Conservation (phyloP, 2,113 vertebrate genomes). For the Eurystomus gularis region DNA sequence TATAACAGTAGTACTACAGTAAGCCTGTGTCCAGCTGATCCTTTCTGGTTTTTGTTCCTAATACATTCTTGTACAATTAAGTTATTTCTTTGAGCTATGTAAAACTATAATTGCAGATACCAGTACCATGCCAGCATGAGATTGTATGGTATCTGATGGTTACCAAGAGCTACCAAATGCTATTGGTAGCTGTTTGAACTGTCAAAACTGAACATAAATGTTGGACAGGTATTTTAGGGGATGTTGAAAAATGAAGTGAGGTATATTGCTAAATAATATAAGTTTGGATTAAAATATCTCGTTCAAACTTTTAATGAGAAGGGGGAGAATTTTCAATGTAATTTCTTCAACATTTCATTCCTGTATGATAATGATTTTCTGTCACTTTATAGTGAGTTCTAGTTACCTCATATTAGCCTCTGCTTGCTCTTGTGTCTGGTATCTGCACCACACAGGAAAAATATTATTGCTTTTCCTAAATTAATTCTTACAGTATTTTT, state of each 20-base stretch:
- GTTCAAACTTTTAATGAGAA: neutral
- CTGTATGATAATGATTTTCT: neutral
- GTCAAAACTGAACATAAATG: neutral
- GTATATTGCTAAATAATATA: neutral
- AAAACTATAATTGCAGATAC: neutral
- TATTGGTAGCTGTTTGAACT: neutral
- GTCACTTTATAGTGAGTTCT: neutral
- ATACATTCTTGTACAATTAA: neutral
- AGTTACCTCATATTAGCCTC: slow-evolving; percentile 17
- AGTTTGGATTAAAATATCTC: neutral
- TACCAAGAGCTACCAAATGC: slow-evolving; percentile 14
- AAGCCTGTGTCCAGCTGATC: neutral
- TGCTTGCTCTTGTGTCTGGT: neutral
- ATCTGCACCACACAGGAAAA: slow-evolving; percentile 28
- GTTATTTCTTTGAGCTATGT: neutral
- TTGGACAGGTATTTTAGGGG: neutral
- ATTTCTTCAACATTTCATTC: neutral
- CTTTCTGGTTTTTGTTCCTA: neutral
- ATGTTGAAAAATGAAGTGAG: neutral
- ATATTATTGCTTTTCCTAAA: slow-evolving; percentile 39
- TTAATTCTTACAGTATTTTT: slow-evolving; percentile 34
- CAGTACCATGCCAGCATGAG: neutral
- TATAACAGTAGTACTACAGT: neutral
- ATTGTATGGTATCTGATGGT: neutral
- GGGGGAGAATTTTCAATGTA: neutral